A percentile compares a stretch with the other conserved stretches of the same genome.
Evolutionary conservation across 2,888 invertebrate species (phyloP).

Genomic region (Athrips mouffetella): DNA sequence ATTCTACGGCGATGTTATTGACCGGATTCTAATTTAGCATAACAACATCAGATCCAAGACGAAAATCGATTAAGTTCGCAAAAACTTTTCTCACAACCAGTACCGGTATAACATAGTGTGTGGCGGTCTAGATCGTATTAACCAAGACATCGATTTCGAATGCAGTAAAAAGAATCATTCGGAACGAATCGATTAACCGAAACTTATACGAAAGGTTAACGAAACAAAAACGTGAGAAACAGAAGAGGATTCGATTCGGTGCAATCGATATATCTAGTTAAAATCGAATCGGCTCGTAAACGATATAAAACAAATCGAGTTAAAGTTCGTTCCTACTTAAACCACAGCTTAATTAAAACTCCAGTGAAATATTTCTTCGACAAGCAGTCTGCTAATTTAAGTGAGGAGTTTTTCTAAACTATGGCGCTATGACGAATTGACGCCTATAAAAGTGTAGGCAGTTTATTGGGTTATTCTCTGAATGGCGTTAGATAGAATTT

Average conservation of each 20-base stretch:
- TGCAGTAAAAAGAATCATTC: conserved; percentile 45
- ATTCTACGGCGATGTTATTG: neutral
- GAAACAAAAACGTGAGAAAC: conserved; percentile 74
- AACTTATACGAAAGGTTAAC: conserved; percentile 49
- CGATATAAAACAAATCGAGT: conserved; percentile 55
- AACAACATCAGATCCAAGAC: neutral
- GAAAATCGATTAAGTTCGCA: neutral
- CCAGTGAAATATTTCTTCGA: conserved; percentile 26
- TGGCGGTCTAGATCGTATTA: conserved; percentile 10
- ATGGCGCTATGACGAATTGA: conserved; percentile 49
- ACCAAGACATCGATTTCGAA: conserved; percentile 13
- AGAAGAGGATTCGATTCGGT: conserved; percentile 50
- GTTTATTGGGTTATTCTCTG: conserved; percentile 46
- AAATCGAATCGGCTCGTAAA: conserved; percentile 60
- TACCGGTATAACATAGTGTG: conserved; percentile 11
- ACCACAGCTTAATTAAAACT: conserved; percentile 36
- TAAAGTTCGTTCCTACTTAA: conserved; percentile 20
- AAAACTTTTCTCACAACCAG: conserved; percentile 14
- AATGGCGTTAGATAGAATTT: conserved; percentile 57
- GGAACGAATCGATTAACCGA: conserved; percentile 59
- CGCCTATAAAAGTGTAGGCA: conserved; percentile 48
- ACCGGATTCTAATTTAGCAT: neutral
- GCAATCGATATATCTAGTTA: conserved; percentile 61
- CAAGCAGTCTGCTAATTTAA: conserved; percentile 29
- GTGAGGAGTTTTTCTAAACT: conserved; percentile 33